Base-by-base conservation (phyloP, 2,797 vertebrate genomes). In the Florisuga fusca region DNA sequence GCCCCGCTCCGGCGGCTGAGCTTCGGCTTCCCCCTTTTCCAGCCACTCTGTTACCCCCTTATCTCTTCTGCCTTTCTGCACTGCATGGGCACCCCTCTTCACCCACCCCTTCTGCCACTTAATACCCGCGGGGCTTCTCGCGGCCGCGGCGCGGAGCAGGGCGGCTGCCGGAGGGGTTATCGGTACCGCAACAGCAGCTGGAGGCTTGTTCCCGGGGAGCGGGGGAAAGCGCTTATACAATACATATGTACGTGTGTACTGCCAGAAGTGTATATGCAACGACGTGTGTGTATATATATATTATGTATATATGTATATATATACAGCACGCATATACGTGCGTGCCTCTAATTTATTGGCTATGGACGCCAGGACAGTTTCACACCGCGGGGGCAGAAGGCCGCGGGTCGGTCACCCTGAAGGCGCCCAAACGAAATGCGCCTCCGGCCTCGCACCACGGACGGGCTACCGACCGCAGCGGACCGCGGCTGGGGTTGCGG, bases 231-330 rank as follows among this genome's bases (percentile, higher is more conserved):
- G 7, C 11, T 68, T 36, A 4, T 29, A 22, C 15, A 4, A 4
- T 6, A 5, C 45, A 4, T 9, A n/a, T 3, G 64, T n/a, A 5
- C 27, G 2, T 4, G n/a, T 21, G 26, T 18, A 1, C 25, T 25
- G 34, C n/a, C 29, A 14, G n/a, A 34, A 51, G n/a, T 12, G 62
- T 23, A 4, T 14, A 7, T 33, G 38, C 46, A 20, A 5, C 46
- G 13, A 3, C 7, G 17, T 12, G 26, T 22, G 10, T 9, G 2
- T 9, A 14, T 22, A 6, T 9, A 3, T 19, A 31, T 38, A 38
- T 38, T 36, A 38, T 38, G 12, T 38, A 12, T 12, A 38, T 38
- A 38, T 38, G 12, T 7, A 3, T 9, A 12, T 22, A 6, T 9
- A 2, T 19, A 31, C 41, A 13, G 26, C 16, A 1, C 15, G 11